Conservation (phyloP, 2,797 vertebrate species). For the Sarcophilus harrisii region DNA sequence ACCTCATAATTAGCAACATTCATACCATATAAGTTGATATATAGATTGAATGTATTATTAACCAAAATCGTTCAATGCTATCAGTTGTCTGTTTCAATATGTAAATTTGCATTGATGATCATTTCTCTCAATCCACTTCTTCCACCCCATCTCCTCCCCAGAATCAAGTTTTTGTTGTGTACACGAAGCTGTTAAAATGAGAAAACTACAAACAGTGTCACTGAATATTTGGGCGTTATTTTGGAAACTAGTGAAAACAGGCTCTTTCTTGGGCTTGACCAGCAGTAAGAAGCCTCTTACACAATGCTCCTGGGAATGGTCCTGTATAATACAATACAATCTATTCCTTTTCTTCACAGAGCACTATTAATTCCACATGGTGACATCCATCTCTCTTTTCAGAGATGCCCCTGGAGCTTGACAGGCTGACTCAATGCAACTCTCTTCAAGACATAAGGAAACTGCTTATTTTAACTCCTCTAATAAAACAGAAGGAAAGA, state of each 20-base stretch:
- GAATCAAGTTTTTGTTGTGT: constrained; percentile 70
- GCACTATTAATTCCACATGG: constrained; percentile 78
- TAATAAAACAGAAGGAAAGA: constrained; percentile 60
- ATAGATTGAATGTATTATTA: constrained; percentile 63
- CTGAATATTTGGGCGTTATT: constrained; percentile 73
- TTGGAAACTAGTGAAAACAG: constrained; percentile 77
- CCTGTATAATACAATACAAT: constrained; percentile 72
- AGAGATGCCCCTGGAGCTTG: constrained; percentile 66
- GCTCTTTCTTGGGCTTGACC: constrained; percentile 73
- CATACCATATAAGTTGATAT: constrained; percentile 55
- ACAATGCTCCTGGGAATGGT: constrained; percentile 59
- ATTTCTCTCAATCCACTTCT: constrained; percentile 56
- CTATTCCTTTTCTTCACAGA: constrained; percentile 52
- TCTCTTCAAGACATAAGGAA: constrained; percentile 55
- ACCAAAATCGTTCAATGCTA: constrained; percentile 69
- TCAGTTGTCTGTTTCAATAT: constrained; percentile 69
- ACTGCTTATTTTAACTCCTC: constrained; percentile 68
- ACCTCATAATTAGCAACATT: constrained; percentile 34
- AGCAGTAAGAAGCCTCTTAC: constrained; percentile 67
- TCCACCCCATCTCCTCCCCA: neutral
- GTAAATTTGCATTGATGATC: constrained; percentile 59
- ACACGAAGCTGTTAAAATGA: constrained; percentile 67
- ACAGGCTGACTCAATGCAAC: constrained; percentile 54
- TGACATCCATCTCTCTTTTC: constrained; percentile 71
- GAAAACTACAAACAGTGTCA: constrained; percentile 73